Evolutionary conservation across 2,113 vertebrate genomes (phyloP).

Genomic region (Nyctereutes procyonoides): DNA sequence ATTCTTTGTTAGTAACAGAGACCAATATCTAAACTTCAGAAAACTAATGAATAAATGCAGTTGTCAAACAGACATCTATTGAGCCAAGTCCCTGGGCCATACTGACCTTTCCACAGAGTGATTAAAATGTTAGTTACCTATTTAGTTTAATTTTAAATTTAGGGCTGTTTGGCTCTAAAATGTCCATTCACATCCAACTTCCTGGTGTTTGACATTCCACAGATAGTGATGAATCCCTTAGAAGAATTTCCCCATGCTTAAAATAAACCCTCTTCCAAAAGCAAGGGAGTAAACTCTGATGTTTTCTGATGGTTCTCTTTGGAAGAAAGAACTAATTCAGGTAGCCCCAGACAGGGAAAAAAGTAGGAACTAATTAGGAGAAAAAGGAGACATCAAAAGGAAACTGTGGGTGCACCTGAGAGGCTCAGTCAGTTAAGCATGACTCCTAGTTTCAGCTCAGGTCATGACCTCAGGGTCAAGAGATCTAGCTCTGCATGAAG

Average conservation of each 20-base stretch:
- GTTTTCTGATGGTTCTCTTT: neutral
- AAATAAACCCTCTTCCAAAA: slow-evolving; percentile 6
- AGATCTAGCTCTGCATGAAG: neutral
- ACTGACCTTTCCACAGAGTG: neutral
- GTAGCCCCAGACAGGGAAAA: neutral
- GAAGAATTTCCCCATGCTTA: neutral
- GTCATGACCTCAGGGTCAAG: neutral
- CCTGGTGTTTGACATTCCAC: neutral
- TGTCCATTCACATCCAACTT: neutral
- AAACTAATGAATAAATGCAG: slow-evolving; percentile 41
- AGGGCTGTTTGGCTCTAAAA: neutral
- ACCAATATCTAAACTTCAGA: slow-evolving; percentile 43
- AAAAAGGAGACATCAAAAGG: neutral
- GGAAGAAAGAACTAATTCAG: neutral
- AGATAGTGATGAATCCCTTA: neutral
- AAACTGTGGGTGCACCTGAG: neutral
- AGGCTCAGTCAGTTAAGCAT: neutral
- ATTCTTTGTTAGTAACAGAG: slow-evolving; percentile 31
- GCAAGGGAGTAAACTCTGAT: neutral
- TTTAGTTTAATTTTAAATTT: slow-evolving; percentile 47
- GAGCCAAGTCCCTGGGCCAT: neutral
- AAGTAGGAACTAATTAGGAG: neutral
- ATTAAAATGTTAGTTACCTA: slow-evolving; percentile 16
- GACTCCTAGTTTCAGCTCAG: neutral
- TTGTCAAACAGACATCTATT: neutral